phyloP scores from a whole-genome alignment of 2,113 vertebrate species.

The Peromyscus californicus region DNA sequence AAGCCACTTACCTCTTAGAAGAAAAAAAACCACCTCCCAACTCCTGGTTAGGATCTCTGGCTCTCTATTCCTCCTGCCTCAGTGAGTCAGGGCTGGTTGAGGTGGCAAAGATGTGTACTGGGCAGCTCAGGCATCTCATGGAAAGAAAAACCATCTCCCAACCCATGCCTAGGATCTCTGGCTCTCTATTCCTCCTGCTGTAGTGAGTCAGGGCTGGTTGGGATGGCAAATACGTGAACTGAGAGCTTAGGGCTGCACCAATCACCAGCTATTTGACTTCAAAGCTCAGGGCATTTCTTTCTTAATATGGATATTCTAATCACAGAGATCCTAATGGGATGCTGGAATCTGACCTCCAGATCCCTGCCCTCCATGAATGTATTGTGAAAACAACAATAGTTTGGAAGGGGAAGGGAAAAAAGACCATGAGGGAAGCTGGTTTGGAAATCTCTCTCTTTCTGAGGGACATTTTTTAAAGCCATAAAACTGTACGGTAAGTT shows the following conservation, averaged over 20 bases:
- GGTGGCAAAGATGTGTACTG: neutral
- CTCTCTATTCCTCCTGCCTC: neutral
- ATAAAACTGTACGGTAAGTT: constrained; percentile 62
- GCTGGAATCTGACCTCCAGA: constrained; percentile 4
- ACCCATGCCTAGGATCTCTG: neutral
- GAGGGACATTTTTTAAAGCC: constrained; percentile 53
- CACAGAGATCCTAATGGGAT: neutral
- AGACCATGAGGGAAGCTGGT: constrained; percentile 1
- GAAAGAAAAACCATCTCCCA: neutral
- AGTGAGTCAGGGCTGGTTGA: neutral
- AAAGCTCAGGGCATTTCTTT: neutral
- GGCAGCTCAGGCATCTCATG: neutral
- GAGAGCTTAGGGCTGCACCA: neutral
- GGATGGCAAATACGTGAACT: neutral
- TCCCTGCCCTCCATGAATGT: neutral
- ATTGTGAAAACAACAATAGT: neutral
- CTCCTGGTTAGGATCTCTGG: neutral
- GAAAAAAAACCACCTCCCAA: neutral
- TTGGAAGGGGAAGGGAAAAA: neutral
- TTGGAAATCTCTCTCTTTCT: constrained; percentile 73
- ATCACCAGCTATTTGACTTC: neutral
- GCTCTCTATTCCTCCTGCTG: neutral
- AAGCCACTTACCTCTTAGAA: neutral
- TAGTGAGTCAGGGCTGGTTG: neutral
- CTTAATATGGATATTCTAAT: neutral